phyloP scores from a whole-genome alignment of 2,797 vertebrate genomes.

The Neosilurus mollespiculum region DNA sequence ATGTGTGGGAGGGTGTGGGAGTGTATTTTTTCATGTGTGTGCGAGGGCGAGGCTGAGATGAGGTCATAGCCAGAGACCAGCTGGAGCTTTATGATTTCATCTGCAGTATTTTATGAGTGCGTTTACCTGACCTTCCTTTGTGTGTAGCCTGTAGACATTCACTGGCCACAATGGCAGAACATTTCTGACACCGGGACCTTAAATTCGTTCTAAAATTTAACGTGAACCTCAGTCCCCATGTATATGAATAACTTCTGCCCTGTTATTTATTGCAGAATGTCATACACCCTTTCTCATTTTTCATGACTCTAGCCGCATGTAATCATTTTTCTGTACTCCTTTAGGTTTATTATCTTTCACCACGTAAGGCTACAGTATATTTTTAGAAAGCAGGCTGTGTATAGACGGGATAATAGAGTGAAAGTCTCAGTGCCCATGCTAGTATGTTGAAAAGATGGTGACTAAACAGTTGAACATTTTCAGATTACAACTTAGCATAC shows the following conservation, averaged over 20 bases:
- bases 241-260: neutral
- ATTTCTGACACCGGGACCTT: neutral
- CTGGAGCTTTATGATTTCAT: slow-evolving; percentile 36
- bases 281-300: neutral
- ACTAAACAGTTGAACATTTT: neutral
- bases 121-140: slow-evolving; percentile 16
- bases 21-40: neutral
- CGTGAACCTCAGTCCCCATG: neutral
- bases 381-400: neutral
- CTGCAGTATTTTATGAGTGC: slow-evolving; percentile 13
- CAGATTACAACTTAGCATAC: neutral
- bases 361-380: no score
- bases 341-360: neutral
- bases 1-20: slow-evolving; percentile 9
- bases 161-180: neutral
- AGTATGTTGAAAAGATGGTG: neutral
- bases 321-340: neutral
- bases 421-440: neutral
- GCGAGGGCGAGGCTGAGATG: slow-evolving; percentile 19
- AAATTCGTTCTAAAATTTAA: slow-evolving; percentile 2
- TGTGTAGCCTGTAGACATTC: neutral
- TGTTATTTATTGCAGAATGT: neutral
- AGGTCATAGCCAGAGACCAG: slow-evolving; percentile 32
- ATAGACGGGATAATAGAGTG: neutral
- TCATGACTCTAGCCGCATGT: neutral